Evolutionary conservation across 2,888 invertebrate species (phyloP), one percentile per base, ranked within the genome.

Genomic region (Pherbina coryleti): DNA sequence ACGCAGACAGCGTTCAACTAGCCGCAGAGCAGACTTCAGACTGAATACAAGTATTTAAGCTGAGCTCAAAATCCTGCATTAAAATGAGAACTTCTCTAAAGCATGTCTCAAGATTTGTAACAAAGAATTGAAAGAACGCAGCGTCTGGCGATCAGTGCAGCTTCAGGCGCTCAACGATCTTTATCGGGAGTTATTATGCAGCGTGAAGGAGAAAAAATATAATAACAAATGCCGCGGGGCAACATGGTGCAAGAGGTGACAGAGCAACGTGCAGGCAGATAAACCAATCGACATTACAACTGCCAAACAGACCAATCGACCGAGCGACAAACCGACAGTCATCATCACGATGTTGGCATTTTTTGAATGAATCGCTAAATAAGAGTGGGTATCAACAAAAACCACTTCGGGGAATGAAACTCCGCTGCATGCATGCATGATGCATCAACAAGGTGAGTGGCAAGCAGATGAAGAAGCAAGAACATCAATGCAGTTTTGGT

Each of bases 341-440:
- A 71, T 71, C 53, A 60, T 72, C 57, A 57, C 60, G 28, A 69
- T 9, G 66, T 53, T 66, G 74, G 74, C 49, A 66, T 44, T 72
- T 66, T 19, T 34, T 66, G 66, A 66, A 75, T 75, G 75, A 75
- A 75, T 75, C 57, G 37, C 31, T 66, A 17, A 62, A 62, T 57
- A 60, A n/a, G 73, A 73, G 73, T 73, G 62, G 73, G 73, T 44
- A 64, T 51, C 22, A 19, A 31, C n/a, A 37, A 57, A 72, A 55
- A 55, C 31, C 64, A 64, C 74, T 66, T 74, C 49, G 51, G 51
- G 74, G 72, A n/a, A 74, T 19, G n/a, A 8, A 34, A 55, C 57
- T n/a, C 5, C 9, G 28, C 57, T 14, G 51, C 25, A 11, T 69
- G 49, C 25, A 55, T 28, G 28, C 57, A 5, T 28, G 14, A 11